Evolutionary conservation across 2,888 invertebrate genomes (phyloP).

Genomic region (Smittia sp.): DNA sequence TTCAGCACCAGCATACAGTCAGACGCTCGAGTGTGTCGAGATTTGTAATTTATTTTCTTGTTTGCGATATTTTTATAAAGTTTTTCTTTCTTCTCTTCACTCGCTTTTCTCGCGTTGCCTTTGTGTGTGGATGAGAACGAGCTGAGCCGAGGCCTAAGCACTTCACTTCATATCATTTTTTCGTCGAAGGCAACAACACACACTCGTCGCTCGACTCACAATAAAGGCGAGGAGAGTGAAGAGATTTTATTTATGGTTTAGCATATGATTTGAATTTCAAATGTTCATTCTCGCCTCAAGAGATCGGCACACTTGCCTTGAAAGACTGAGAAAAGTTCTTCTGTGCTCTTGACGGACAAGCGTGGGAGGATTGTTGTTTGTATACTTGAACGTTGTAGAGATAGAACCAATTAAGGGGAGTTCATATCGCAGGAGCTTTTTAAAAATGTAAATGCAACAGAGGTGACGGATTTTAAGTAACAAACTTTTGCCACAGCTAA

Average conservation of each 20-base stretch:
- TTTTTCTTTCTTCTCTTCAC: neutral
- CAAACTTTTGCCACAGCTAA: too few species aligned
- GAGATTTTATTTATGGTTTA: neutral
- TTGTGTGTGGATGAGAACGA: neutral
- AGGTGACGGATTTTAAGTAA: too few species aligned
- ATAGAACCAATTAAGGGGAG: too few species aligned
- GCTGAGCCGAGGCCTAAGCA: neutral
- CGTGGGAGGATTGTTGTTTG: neutral
- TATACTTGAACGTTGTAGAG: too few species aligned
- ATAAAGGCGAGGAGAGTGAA: neutral
- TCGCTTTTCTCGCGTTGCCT: neutral
- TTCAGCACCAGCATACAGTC: neutral
- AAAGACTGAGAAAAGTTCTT: neutral
- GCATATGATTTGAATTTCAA: neutral
- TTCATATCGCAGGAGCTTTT: too few species aligned
- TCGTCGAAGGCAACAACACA: too few species aligned
- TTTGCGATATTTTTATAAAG: slow-evolving; percentile 17
- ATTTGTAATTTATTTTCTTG: slow-evolving; percentile 40
- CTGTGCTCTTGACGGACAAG: neutral
- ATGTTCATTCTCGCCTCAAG: neutral
- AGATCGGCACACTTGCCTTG: neutral
- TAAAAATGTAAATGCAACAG: too few species aligned
- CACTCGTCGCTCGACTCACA: too few species aligned
- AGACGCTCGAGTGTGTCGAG: slow-evolving; percentile 30
- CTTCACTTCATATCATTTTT: neutral